phyloP scores from a whole-genome alignment of 2,888 invertebrate species.

The Xylota segnis region DNA sequence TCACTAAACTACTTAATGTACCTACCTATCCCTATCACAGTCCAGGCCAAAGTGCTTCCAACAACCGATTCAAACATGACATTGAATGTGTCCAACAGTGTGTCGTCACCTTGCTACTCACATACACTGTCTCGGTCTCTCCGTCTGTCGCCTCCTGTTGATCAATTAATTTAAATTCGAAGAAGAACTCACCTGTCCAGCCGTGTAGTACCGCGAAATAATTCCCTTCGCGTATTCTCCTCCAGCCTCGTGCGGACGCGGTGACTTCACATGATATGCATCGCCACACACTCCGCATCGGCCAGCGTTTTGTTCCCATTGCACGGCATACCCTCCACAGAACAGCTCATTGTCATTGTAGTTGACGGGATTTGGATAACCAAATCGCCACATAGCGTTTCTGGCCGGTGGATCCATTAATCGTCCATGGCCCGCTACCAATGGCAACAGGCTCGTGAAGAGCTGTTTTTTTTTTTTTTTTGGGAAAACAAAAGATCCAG shows the following conservation, averaged over 20 bases:
- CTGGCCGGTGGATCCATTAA: conserved; percentile 97
- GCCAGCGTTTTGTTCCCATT: conserved; percentile 94
- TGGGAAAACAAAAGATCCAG: conserved; percentile 23
- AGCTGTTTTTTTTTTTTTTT: conserved; percentile 36
- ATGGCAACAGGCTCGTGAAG: conserved; percentile 56
- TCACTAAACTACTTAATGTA: conserved; percentile 14
- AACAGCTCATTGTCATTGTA: conserved; percentile 97
- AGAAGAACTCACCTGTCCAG: conserved; percentile 89
- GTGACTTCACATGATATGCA: conserved; percentile 88
- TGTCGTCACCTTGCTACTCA: neutral
- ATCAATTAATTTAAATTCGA: conserved; percentile 55
- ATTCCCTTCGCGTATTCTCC: conserved; percentile 94
- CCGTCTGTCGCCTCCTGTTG: neutral
- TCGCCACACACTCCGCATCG: conserved; percentile 96
- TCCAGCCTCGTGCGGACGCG: conserved; percentile 95
- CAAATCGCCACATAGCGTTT: conserved; percentile 97
- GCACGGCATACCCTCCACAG: conserved; percentile 96
- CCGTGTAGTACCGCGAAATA: conserved; percentile 91
- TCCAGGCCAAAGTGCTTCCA: neutral
- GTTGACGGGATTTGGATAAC: conserved; percentile 96
- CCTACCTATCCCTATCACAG: conserved; percentile 2
- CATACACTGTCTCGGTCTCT: too few species aligned
- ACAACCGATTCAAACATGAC: conserved; percentile 30
- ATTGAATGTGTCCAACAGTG: conserved; percentile 35
- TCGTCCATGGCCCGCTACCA: conserved; percentile 91